Evolutionary conservation across 2,113 vertebrate species (phyloP), one percentile per base, ranked within the genome.

Genomic region (Salminus brasiliensis): DNA sequence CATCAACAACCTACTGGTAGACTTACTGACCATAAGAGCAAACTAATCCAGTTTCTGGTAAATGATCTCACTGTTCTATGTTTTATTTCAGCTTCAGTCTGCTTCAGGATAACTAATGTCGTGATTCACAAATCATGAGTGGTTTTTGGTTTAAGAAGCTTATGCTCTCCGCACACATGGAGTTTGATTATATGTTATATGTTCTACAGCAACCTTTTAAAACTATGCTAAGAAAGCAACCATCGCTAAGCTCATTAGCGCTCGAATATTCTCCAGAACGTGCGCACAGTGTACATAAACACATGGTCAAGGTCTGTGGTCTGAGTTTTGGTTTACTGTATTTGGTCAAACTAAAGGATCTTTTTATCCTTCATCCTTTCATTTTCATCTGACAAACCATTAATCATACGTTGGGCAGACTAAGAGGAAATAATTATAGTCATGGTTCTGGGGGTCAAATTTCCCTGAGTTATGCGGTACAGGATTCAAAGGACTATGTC

Each of bases 341-440:
- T 52, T 84, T 77, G 55, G 36, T 60, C 67, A 69, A 60, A 71
- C 57, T 63, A 78, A 80, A 77, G 34, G 68, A 29, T 52, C 78
- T 68, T 57, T 74, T 74, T 29, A 73, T 36, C 55, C 70, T 70
- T 69, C 65, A 78, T 78, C 74, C 74, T 81, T 84, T 81, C 75
- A 84, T 84, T 80, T 84, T 74, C 66, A 65, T 71, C 47, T 74
- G 63, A 81, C 75, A 77, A 81, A 77, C 62, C 83, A 84, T 84
- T 78, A 74, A 81, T 84, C 83, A 84, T 74, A 70, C 21, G 25
- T 63, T 65, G 69, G 36, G 23, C 47, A 69, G 75, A 69, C 76
- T 67, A 74, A 65, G 55, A 81, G 79, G 43, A 81, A 80, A 81
- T 84, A 84, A 78, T 81, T 81, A 75, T 23, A 81, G 74, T 55